These are phyloP conservation scores for Cheirogaleus major DNA, from an alignment of 2,797 vertebrate genomes.

Conservation along the genomic window DNA sequence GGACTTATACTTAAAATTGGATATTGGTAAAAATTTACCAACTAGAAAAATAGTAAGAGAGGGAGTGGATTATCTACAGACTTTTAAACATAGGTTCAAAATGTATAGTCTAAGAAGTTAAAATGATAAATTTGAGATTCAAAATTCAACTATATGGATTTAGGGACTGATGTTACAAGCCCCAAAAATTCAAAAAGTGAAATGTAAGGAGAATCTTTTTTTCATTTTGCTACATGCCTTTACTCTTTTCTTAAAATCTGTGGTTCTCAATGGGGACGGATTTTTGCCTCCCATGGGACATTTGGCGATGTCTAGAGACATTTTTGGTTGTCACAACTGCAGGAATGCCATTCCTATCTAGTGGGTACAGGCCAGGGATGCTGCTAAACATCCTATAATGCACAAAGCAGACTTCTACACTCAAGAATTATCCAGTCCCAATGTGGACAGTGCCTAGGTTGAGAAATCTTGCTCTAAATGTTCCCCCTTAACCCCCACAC, in stretches of 20 bases:
- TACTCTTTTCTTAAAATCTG: not conserved
- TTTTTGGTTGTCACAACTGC: not conserved
- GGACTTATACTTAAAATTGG: not conserved
- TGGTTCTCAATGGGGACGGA: not conserved
- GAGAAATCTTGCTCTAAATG: not conserved
- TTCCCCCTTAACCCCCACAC: too few species aligned
- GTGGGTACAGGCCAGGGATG: not conserved
- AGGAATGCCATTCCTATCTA: not conserved
- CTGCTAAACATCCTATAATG: not conserved
- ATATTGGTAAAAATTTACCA: not conserved
- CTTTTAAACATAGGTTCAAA: constrained; percentile 25
- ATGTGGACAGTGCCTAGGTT: not conserved
- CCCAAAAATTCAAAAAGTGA: not conserved
- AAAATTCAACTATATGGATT: constrained; percentile 25
- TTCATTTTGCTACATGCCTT: constrained; percentile 1
- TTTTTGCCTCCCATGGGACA: not conserved
- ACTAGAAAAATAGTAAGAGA: constrained; percentile 16
- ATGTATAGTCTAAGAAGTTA: not conserved
- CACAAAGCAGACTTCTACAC: not conserved
- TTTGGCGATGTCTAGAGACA: not conserved
- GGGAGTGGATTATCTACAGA: not conserved
- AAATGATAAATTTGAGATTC: not conserved
- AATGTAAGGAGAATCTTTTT: not conserved
- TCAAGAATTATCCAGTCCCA: not conserved
- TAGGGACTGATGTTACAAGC: not conserved